Base-by-base conservation (phyloP, 2,797 vertebrate genomes). In the Paramormyrops hopkinsi region DNA sequence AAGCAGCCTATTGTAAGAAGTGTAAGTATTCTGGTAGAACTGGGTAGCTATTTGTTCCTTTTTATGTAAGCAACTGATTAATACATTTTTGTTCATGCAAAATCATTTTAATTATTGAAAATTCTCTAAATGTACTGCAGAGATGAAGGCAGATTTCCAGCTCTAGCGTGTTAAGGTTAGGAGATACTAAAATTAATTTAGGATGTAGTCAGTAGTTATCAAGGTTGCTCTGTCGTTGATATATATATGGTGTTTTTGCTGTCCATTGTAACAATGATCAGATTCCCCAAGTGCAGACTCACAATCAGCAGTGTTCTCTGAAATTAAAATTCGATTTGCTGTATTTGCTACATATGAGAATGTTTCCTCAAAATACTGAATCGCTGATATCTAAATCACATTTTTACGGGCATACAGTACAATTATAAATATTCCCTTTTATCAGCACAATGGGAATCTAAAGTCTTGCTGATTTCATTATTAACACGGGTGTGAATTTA, bases 251-350 rank as follows among this genome's bases (percentile, higher is more conserved):
- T 76, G 69, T 41, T 37, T 76, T 76, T 76, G 12, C 69, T 19
- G 69, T 41, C 37, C 33, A 44, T 19, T 79, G 73, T 79, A 79
- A 79, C 37, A 44, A 79, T 41, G 12, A 3, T 5, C 37, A 79
- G 37, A 79, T 44, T 79, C 73, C 19, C 5, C 29, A 37, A 73
- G 29, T 69, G 62, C 25, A 69, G 37, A 79, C 73, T 79, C 5
- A 19, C 12, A 79, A 79, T 79, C 73, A 41, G 33, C 73, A 79
- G 14, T 79, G 37, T 44, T 44, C 73, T 79, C 73, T 44, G 41
- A 79, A 73, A 73, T 73, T 14, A 73, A 79, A 79, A n/a, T 79
- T 79, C 14, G 73, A 79, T 79, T 79, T 41, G 73, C 33, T 79
- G 73, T 19, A 79, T 79, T 79, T 79, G 73, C 37, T 37, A 41